A percentile compares a stretch with the other conserved stretches of the same genome.
phyloP scores from a whole-genome alignment of 2,113 vertebrate genomes.

The Lates calcarifer region DNA sequence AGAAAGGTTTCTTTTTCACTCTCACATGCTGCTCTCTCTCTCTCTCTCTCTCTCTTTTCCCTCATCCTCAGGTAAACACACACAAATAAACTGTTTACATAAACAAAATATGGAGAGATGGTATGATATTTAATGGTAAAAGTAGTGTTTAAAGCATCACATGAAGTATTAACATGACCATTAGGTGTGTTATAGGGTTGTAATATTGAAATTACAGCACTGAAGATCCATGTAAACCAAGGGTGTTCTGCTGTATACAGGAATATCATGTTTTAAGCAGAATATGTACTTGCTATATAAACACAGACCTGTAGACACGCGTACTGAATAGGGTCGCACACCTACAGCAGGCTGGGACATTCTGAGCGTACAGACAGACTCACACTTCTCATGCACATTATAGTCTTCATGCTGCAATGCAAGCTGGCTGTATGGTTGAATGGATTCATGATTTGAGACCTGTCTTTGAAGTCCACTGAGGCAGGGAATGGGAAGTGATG shows the following conservation, averaged over 20 bases:
- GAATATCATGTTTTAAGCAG: background rate
- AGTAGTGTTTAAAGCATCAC: background rate
- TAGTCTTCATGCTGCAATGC: constrained; percentile 46
- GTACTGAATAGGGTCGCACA: constrained; percentile 3
- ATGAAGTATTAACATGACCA: background rate
- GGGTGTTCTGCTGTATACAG: background rate
- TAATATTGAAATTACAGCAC: background rate
- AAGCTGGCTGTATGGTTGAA: constrained; percentile 54
- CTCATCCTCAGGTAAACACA: background rate
- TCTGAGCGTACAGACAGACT: constrained; percentile 30
- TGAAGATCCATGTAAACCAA: background rate
- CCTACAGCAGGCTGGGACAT: constrained; percentile 12
- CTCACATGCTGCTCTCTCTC: background rate
- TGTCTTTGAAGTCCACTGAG: constrained; percentile 73
- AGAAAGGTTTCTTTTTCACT: background rate
- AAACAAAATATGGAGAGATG: background rate
- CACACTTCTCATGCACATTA: constrained; percentile 42
- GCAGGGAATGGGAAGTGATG: constrained; percentile 68
- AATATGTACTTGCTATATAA: background rate
- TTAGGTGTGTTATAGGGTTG: background rate
- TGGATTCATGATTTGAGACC: constrained; percentile 64
- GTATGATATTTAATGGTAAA: background rate
- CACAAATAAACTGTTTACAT: constrained; percentile 2
- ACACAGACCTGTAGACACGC: background rate
- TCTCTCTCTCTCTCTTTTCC: background rate